These are phyloP conservation scores for Chaetura pelagica DNA, from an alignment of 2,113 vertebrate genomes.

Conservation along the genomic window DNA sequence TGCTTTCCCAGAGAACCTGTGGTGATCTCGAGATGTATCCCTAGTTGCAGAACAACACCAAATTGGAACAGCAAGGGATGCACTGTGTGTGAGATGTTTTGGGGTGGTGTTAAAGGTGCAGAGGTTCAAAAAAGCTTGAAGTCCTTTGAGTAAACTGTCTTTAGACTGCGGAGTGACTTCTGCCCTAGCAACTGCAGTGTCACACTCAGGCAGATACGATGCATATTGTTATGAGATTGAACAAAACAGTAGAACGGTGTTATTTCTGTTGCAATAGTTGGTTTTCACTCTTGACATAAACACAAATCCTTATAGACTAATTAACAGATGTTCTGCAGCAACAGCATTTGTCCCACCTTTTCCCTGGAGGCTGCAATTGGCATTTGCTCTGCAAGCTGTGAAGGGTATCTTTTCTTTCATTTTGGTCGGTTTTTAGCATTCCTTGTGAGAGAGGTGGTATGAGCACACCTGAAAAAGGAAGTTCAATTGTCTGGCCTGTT, in stretches of 20 bases:
- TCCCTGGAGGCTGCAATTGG: not conserved
- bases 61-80: not conserved
- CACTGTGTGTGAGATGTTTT: not conserved
- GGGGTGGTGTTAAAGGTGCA: not conserved
- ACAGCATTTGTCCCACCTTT: not conserved
- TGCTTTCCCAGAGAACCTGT: constrained; percentile 29
- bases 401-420: not conserved
- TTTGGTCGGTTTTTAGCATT: not conserved
- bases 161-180: not conserved
- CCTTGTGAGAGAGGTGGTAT: not conserved
- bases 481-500: not conserved
- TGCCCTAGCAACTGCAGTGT: not conserved
- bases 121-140: not conserved
- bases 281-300: constrained; percentile 4
- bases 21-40: not conserved
- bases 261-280: not conserved
- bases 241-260: not conserved
- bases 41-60: not conserved
- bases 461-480: not conserved
- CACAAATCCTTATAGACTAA: constrained; percentile 13
- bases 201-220: not conserved
- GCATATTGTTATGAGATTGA: not conserved
- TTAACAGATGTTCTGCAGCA: not conserved
- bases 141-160: not conserved
- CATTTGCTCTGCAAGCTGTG: not conserved